phyloP scores from a whole-genome alignment of 2,113 vertebrate species.

The Strix uralensis region DNA sequence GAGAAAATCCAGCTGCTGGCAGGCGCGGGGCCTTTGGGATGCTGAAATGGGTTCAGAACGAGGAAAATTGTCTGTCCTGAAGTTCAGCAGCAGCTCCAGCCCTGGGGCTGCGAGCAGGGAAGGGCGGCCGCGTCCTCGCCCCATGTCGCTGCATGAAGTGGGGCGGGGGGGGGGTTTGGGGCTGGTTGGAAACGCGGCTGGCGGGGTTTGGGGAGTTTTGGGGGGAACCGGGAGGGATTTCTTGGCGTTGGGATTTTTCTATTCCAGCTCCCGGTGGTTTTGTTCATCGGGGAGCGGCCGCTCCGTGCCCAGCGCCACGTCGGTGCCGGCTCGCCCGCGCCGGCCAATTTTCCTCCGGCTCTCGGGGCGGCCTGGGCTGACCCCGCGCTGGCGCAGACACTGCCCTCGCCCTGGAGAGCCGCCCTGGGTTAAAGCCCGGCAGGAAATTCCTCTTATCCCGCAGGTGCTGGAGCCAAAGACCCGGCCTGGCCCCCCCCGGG shows the following conservation, averaged over 20 bases:
- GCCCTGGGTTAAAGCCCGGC: neutral
- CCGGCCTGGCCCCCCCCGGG: neutral
- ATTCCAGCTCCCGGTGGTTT: neutral
- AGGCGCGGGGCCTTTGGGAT: too few species aligned
- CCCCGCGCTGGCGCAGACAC: neutral
- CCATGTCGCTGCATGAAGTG: rapidly evolving
- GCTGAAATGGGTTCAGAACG: too few species aligned
- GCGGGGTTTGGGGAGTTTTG: too few species aligned
- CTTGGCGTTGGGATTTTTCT: neutral
- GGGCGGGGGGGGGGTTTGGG: too few species aligned
- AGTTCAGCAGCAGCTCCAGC: neutral
- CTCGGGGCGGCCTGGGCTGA: neutral
- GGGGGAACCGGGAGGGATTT: neutral
- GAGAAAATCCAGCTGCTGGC: too few species aligned
- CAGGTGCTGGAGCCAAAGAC: neutral
- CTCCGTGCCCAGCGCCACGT: neutral
- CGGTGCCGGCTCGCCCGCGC: neutral
- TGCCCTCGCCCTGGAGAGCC: neutral
- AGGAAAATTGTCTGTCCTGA: too few species aligned
- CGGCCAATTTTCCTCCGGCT: neutral
- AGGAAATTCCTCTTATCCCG: neutral
- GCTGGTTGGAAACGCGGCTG: neutral
- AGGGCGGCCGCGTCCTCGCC: neutral
- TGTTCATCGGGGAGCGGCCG: neutral
- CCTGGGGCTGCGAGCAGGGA: neutral